These are phyloP conservation scores for Sphecodes monilicornis DNA, from an alignment of 2,888 invertebrate species.

Conservation along the genomic window DNA sequence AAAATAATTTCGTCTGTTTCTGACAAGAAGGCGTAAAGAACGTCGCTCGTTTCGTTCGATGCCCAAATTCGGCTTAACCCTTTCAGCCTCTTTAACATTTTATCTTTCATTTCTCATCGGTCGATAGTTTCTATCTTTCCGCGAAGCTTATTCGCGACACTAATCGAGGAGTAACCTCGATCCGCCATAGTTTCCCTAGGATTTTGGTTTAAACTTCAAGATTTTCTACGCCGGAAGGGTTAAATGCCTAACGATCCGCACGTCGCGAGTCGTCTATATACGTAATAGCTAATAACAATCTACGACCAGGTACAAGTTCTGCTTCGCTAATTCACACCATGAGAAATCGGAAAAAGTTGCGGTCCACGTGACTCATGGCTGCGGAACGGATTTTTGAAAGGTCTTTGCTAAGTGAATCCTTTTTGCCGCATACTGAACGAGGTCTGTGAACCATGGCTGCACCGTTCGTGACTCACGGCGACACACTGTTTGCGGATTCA, in stretches of 20 bases:
- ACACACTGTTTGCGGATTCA: conserved; percentile 5
- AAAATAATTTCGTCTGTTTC: conserved; percentile 66
- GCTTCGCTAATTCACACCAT: conserved; percentile 24
- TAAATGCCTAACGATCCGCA: conserved; percentile 21
- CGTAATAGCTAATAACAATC: conserved; percentile 62
- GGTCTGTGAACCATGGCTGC: background rate
- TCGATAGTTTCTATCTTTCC: background rate
- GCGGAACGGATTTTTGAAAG: conserved; percentile 9
- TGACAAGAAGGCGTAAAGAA: conserved; percentile 56
- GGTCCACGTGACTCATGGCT: conserved; percentile 25
- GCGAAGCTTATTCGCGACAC: background rate
- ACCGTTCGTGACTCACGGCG: conserved; percentile 20
- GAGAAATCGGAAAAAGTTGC: conserved; percentile 22
- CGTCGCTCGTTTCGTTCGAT: conserved; percentile 47
- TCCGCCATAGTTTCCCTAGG: background rate
- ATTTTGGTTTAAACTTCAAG: background rate
- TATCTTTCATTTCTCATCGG: background rate
- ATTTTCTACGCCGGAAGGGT: conserved; percentile 38
- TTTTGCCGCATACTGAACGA: background rate
- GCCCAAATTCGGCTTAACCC: conserved; percentile 42
- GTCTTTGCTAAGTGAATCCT: conserved; percentile 18
- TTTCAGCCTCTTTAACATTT: conserved; percentile 22
- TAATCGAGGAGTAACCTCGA: background rate
- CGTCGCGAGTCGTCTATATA: conserved; percentile 46
- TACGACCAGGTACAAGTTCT: conserved; percentile 69